phyloP scores from a whole-genome alignment of 2,797 vertebrate genomes.

The Rhinogobio ventralis region DNA sequence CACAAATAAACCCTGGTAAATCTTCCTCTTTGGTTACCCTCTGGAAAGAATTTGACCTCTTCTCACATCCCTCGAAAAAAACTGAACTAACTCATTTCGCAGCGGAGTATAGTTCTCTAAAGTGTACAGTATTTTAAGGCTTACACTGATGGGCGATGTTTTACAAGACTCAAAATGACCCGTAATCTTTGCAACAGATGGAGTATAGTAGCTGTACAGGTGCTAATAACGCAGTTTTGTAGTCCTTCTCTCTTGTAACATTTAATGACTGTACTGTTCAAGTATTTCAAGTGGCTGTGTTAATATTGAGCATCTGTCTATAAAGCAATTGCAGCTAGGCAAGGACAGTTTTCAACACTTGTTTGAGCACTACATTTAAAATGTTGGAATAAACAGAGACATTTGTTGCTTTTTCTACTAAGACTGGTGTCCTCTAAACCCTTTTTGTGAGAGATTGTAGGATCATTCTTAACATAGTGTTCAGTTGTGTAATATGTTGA shows the following conservation, averaged over 20 bases:
- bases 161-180: conserved; percentile 37
- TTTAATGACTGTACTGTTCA: conserved; percentile 39
- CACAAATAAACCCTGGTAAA: background rate
- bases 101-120: background rate
- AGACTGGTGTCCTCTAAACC: conserved; percentile 12
- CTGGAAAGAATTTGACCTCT: background rate
- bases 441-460: background rate
- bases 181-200: conserved; percentile 23
- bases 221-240: conserved; percentile 26
- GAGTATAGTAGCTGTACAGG: conserved; percentile 10
- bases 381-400: conserved; percentile 28
- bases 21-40: conserved; percentile 31
- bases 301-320: conserved; percentile 40
- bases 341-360: conserved; percentile 27
- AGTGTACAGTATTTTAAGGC: conserved; percentile 29
- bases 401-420: conserved; percentile 26
- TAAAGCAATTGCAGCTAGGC: conserved; percentile 21
- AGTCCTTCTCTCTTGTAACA: conserved; percentile 18
- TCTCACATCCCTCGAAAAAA: conserved; percentile 1
- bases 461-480: conserved; percentile 24
- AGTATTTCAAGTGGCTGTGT: conserved; percentile 45
- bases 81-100: background rate
- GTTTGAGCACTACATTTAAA: conserved; percentile 35
- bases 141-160: conserved; percentile 27
- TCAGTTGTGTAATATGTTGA: conserved; percentile 28